Evolutionary conservation across 1,140 invertebrate species (phyloP).

Genomic region (Cydia fagiglandana): DNA sequence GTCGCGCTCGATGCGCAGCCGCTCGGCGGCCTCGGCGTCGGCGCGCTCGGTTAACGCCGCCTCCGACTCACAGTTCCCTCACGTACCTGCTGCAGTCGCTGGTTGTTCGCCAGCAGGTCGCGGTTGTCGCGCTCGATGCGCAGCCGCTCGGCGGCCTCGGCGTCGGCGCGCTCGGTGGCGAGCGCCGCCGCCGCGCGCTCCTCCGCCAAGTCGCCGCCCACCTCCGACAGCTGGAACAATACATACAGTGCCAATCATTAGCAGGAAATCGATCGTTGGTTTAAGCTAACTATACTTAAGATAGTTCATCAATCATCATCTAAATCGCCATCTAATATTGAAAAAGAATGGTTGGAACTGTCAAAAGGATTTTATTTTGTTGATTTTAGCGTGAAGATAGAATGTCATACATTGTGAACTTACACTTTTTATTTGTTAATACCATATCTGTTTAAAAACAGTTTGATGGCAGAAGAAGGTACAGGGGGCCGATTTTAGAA

Average conservation of each 20-base stretch:
- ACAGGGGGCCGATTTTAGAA: too few relatives aligned
- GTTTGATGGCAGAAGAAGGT: too few relatives aligned
- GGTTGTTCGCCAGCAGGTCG: conserved; percentile 87
- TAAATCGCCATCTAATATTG: background rate
- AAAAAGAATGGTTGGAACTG: background rate
- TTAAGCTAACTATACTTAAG: background rate
- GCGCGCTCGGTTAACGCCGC: background rate
- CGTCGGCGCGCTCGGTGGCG: conserved; percentile 92
- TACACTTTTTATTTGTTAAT: too few relatives aligned
- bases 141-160: conserved; percentile 89
- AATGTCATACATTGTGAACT: too few relatives aligned
- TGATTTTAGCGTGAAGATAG: too few relatives aligned
- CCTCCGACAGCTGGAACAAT: conserved; percentile 89
- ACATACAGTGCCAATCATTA: background rate
- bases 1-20: conserved; percentile 90
- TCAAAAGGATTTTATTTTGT: too few relatives aligned
- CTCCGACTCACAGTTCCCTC: background rate
- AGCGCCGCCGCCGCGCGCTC: conserved; percentile 93
- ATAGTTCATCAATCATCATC: background rate
- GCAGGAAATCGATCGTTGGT: background rate
- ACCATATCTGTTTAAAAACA: too few relatives aligned
- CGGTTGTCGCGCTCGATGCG: conserved; percentile 91
- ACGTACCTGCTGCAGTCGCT: conserved; percentile 83
- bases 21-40: conserved; percentile 57
- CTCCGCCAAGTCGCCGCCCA: conserved; percentile 94